phyloP scores from a whole-genome alignment of 2,113 vertebrate genomes.

The Bubalus kerabau region DNA sequence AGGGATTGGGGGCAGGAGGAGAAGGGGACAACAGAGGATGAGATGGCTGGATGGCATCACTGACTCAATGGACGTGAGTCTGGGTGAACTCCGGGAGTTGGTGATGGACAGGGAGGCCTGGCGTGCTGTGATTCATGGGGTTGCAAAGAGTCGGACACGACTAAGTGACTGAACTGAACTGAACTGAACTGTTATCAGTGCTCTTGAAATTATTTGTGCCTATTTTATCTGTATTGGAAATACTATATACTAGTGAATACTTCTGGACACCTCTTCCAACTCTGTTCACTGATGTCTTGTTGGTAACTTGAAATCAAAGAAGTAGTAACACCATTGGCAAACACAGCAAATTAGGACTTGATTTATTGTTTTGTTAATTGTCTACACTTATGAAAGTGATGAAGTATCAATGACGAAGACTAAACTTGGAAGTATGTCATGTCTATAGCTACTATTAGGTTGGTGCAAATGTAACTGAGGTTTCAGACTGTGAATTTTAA shows the following conservation, averaged over 20 bases:
- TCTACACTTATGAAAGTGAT: conserved; percentile 20
- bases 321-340: not conserved
- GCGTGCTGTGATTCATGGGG: too few species aligned
- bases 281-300: not conserved
- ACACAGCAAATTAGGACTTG: not conserved
- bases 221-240: not conserved
- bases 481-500: not conserved
- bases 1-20: too few species aligned
- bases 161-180: too few species aligned
- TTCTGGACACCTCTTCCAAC: not conserved
- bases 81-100: too few species aligned
- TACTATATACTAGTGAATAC: not conserved
- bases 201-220: not conserved
- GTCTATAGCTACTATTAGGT: not conserved
- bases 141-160: too few species aligned
- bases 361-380: conserved; percentile 13
- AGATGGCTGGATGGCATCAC: too few species aligned
- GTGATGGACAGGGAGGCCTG: too few species aligned
- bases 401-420: not conserved
- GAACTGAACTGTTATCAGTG: not conserved
- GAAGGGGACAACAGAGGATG: too few species aligned
- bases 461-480: not conserved
- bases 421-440: not conserved
- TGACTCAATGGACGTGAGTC: too few species aligned
- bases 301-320: conserved; percentile 8